Base-by-base conservation (phyloP, 1,140 invertebrate species). In the Zaprionus vittiger region DNA sequence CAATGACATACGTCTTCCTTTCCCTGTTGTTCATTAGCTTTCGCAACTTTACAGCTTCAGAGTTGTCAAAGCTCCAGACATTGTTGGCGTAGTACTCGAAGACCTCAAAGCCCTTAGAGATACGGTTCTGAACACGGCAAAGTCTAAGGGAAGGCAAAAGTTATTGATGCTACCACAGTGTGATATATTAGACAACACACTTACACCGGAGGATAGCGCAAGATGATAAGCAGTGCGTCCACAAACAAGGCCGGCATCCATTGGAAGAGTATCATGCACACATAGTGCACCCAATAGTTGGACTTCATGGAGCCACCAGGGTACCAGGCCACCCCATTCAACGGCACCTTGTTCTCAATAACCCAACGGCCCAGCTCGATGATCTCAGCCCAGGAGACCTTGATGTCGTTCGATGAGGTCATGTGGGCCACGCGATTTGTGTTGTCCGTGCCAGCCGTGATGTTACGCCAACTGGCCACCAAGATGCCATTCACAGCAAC, bases 231-330 rank as follows among this genome's bases (percentile, higher is more conserved):
- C 4, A 97, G 81, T 2, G 94, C 93, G 79, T 98, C 98, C 47
- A 98, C 94, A 62, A 98, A 91, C 41, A 98, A 94, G 12, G 97
- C 97, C 1, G 97, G 97, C 47, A 98, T 93, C 93, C 96, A 95
- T 85, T 98, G 97, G 91, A 97, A 97, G 24, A 98, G 94, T 5
- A 98, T 91, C 59, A 97, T 95, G 83, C 96, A 97, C 44, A 98
- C 95, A 72, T 96, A 95, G 87, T 98, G 97, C 57, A 96, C 84
- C 2, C 96, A 83, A 78, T 95, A 94, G 26, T 95, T 96, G 68
- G 95, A 96, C 85, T 98, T 98, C 96, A 98, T 98, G 1, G 96
- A 97, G 5, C 97, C 97, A 37, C 96, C 96, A 0, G 97, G 97
- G 93, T 98, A 98, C 97, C 97, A 97, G n/a, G 96, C 95, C 1